A percentile compares a stretch with the other conserved stretches of the same genome.
Evolutionary conservation across 1,140 invertebrate species (phyloP).

Genomic region (Papilio helenus): DNA sequence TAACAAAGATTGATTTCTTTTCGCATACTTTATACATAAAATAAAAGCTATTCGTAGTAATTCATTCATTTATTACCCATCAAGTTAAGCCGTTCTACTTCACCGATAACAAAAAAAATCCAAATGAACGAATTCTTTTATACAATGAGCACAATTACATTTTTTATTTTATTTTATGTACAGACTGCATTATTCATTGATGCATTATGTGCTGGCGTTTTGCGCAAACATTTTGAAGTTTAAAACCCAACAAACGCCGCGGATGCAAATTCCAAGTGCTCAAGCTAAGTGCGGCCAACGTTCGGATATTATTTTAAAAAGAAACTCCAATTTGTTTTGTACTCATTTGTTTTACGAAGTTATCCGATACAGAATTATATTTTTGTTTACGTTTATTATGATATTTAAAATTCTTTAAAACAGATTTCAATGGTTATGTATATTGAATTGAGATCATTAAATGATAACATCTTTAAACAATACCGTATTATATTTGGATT

Average conservation of each 20-base stretch:
- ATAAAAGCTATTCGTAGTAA: not conserved
- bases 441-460: not conserved
- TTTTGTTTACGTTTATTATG: not conserved
- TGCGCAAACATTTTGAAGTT: conserved; percentile 42
- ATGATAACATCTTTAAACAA: not conserved
- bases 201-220: conserved; percentile 43
- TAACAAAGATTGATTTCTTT: not conserved
- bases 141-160: not conserved
- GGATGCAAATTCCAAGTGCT: conserved; percentile 44
- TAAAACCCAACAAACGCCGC: conserved; percentile 42
- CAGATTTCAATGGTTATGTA: not conserved
- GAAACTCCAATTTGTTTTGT: conserved; percentile 17
- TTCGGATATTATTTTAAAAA: conserved; percentile 35
- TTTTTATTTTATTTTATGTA: conserved; percentile 19
- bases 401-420: conserved; percentile 2
- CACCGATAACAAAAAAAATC: not conserved
- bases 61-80: not conserved
- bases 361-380: conserved; percentile 15
- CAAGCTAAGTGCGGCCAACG: conserved; percentile 20
- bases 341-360: not conserved
- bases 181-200: conserved; percentile 47
- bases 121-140: not conserved
- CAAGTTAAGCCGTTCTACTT: not conserved
- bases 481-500: not conserved
- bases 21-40: too few relatives aligned